Conservation (phyloP, 2,888 invertebrate species). For the Nomada fucata region DNA sequence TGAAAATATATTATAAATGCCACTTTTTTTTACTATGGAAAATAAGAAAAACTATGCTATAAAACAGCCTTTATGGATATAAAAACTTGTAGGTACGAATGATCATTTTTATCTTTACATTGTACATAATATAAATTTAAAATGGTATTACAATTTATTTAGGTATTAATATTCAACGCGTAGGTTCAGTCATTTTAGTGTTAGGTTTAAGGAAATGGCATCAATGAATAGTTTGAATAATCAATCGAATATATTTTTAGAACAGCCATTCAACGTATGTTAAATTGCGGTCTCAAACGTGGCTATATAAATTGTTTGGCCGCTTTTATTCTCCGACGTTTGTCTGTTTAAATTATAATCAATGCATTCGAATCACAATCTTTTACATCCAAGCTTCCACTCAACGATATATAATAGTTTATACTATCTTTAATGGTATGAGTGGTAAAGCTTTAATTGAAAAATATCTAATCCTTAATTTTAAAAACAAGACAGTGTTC, state of each 20-base stretch:
- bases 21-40: conserved; percentile 9
- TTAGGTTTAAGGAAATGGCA: background rate
- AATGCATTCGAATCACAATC: conserved; percentile 12
- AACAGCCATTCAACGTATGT: background rate
- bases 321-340: too few species aligned
- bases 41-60: background rate
- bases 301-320: too few species aligned
- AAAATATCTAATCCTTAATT: background rate
- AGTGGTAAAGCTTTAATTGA: background rate
- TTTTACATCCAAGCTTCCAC: conserved; percentile 50
- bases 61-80: conserved; percentile 17
- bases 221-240: background rate
- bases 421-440: background rate
- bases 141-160: conserved; percentile 34
- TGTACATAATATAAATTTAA: conserved; percentile 50
- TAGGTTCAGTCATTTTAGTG: background rate
- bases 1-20: conserved; percentile 11
- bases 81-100: conserved; percentile 19
- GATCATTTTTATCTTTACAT: conserved; percentile 30
- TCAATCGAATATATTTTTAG: background rate
- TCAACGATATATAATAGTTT: conserved; percentile 6
- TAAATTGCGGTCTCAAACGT: background rate
- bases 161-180: background rate
- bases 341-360: too few species aligned
- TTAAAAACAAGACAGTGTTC: background rate